Evolutionary conservation across 2,888 invertebrate species (phyloP).

Genomic region (Pelosia muscerda): DNA sequence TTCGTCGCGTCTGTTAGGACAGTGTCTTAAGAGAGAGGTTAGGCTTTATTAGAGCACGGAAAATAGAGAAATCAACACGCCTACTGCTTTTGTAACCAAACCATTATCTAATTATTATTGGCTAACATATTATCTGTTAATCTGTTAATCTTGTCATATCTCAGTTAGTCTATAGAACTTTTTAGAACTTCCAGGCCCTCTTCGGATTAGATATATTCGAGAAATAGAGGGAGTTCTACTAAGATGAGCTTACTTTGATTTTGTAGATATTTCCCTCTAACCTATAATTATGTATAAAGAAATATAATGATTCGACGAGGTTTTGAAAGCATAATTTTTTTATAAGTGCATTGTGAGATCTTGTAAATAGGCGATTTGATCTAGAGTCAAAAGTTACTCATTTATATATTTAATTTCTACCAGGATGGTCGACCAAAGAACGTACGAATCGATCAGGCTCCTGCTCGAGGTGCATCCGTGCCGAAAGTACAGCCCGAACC

Average conservation of each 20-base stretch:
- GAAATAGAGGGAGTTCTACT: too few relatives aligned
- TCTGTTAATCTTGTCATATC: background rate
- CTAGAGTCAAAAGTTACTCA: background rate
- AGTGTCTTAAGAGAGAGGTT: background rate
- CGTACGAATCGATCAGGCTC: conserved; percentile 37
- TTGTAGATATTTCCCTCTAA: too few relatives aligned
- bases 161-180: background rate
- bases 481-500: conserved; percentile 66
- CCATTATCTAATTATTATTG: background rate
- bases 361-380: too few relatives aligned
- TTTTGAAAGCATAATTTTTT: too few relatives aligned
- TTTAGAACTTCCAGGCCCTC: background rate
- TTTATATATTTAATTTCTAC: background rate
- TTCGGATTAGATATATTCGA: too few relatives aligned
- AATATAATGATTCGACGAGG: too few relatives aligned
- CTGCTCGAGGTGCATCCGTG: conserved; percentile 53
- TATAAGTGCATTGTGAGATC: too few relatives aligned
- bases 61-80: conserved; percentile 6
- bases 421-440: conserved; percentile 58
- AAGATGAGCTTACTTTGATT: too few relatives aligned
- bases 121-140: too few relatives aligned
- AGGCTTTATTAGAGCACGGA: conserved; percentile 7
- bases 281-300: too few relatives aligned
- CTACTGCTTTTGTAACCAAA: conserved; percentile 5
- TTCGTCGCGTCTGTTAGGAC: too few relatives aligned